These are phyloP conservation scores for Parnassius orleans DNA, from an alignment of 2,888 invertebrate genomes.

Conservation along the genomic window DNA sequence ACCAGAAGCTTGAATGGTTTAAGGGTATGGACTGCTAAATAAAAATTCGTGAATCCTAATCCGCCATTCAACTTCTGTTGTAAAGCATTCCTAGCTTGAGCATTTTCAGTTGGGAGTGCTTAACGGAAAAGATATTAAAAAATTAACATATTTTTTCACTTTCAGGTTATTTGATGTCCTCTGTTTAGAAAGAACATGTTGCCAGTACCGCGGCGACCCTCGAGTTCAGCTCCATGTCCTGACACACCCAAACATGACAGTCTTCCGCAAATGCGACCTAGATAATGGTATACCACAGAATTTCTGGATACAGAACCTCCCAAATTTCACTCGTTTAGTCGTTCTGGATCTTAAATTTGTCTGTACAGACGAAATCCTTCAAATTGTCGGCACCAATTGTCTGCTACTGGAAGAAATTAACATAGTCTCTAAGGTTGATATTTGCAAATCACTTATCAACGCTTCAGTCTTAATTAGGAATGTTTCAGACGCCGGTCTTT, in stretches of 20 bases:
- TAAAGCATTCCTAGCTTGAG: too few relatives aligned
- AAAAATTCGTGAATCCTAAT: too few relatives aligned
- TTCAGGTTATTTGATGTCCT: slow-evolving; percentile 78
- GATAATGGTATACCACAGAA: slow-evolving; percentile 67
- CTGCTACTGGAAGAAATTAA: slow-evolving; percentile 69
- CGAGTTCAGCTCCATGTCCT: slow-evolving; percentile 67
- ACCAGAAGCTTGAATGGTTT: too few relatives aligned
- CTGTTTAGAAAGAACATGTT: slow-evolving; percentile 71
- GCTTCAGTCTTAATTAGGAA: slow-evolving; percentile 72
- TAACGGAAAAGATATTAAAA: not conserved
- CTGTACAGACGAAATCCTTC: slow-evolving; percentile 75
- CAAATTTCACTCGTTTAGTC: slow-evolving; percentile 59
- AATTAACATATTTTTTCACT: slow-evolving; percentile 35
- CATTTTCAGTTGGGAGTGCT: not conserved
- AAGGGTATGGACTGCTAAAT: too few relatives aligned
- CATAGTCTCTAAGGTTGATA: slow-evolving; percentile 72
- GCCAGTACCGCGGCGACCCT: slow-evolving; percentile 67
- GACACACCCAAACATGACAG: slow-evolving; percentile 68
- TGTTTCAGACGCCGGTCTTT: slow-evolving; percentile 70
- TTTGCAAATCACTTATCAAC: slow-evolving; percentile 71
- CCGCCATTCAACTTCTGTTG: too few relatives aligned
- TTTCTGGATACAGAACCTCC: slow-evolving; percentile 66
- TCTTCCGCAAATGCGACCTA: slow-evolving; percentile 71
- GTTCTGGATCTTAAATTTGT: slow-evolving; percentile 74
- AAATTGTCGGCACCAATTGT: slow-evolving; percentile 63